Base-by-base conservation (phyloP, 2,113 vertebrate species). In the Cyanistes caeruleus region DNA sequence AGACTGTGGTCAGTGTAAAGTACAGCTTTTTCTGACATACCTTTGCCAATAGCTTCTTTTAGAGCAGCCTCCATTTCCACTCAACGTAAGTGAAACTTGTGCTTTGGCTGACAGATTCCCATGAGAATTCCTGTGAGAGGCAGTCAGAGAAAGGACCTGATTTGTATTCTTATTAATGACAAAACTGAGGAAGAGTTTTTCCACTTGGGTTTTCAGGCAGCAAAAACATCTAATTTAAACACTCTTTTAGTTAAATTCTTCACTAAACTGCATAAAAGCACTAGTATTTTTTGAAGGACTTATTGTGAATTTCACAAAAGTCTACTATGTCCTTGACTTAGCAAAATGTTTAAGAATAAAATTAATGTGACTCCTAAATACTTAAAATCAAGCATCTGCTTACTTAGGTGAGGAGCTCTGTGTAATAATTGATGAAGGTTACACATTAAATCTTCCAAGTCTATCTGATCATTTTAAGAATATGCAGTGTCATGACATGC, bases 381-480 rank as follows among this genome's bases (percentile, higher is more conserved):
- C 63, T 88, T 80, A 77, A 94, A 93, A 76, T 46, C 9, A 91
- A 91, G 59, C 33, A 56, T 74, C 30, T 95, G n/a, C 53, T 86
- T 93, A 74, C 39, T 74, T 92, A 80, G 60, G 37, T 44, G 64
- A 91, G 41, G 64, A 83, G 41, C 10, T 70, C 52, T 84, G 30
- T 73, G 74, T 83, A 94, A 94, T 90, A 90, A 96, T 30, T 96
- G 43, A 89, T 92, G 68, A 94, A 94, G 82, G 85, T 86, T 94
- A 96, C 96, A 92, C 64, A 77, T 90, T 49, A 84, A 48, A 73
- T 77, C 87, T 92, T 64, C 83, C 33, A 80, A 92, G 52, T 27
- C n/a, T 70, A 80, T 77, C 64, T 86, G 72, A 88, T 85, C 51
- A 70, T 70, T 67, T 72, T 68, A 88, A 92, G 82, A 80, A 81